These are phyloP conservation scores for Camptogramma bilineatum DNA, from an alignment of 2,888 invertebrate genomes.

Conservation along the genomic window DNA sequence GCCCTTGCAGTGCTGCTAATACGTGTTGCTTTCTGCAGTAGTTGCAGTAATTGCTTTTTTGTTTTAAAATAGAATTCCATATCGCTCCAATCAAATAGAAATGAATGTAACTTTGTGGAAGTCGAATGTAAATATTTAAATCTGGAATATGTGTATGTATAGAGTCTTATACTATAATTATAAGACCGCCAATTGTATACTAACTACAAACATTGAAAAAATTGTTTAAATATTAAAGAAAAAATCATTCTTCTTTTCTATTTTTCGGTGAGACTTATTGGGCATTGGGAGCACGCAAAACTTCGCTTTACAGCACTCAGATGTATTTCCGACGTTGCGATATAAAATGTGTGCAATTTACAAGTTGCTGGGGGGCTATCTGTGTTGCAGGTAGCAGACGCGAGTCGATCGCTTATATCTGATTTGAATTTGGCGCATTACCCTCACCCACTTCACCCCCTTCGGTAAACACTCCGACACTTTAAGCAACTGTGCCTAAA, in stretches of 20 bases:
- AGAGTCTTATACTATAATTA: background rate
- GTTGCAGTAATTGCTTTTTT: slow-evolving; percentile 31
- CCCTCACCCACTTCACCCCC: slow-evolving; percentile 54
- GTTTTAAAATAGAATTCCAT: slow-evolving; percentile 30
- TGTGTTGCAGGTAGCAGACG: slow-evolving; percentile 53
- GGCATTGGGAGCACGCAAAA: slow-evolving; percentile 46
- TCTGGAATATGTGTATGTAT: background rate
- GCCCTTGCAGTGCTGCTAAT: slow-evolving; percentile 12
- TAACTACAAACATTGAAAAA: background rate
- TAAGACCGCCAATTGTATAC: background rate
- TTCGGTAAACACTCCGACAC: slow-evolving; percentile 70
- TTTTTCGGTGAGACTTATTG: slow-evolving; percentile 44
- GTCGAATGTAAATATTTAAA: slow-evolving; percentile 13
- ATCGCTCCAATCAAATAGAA: slow-evolving; percentile 2
- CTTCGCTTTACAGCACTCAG: slow-evolving; percentile 50
- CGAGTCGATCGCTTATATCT: slow-evolving; percentile 75
- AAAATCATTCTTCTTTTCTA: slow-evolving; percentile 27
- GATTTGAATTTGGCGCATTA: slow-evolving; percentile 81
- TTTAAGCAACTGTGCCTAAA: slow-evolving; percentile 70
- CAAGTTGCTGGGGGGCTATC: slow-evolving; percentile 61
- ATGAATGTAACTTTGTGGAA: background rate
- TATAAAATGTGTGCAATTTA: slow-evolving; percentile 64
- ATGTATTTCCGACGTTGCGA: slow-evolving; percentile 58
- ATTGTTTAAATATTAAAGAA: slow-evolving; percentile 13
- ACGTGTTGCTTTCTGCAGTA: slow-evolving; percentile 4